These are phyloP conservation scores for Anguilla megastoma DNA, from an alignment of 2,797 vertebrate genomes.

Conservation along the genomic window DNA sequence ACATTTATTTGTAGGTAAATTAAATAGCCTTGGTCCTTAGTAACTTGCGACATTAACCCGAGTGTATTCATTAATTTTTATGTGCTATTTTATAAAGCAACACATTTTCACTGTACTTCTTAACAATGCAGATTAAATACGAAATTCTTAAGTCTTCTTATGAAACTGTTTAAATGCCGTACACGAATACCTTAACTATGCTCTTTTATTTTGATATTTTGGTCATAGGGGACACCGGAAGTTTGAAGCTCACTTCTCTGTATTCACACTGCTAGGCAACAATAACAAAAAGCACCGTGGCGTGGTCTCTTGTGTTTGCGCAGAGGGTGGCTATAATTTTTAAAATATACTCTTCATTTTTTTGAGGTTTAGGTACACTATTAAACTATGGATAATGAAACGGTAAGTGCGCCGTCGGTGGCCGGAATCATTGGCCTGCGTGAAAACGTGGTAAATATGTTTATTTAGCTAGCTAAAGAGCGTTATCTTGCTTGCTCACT, in stretches of 20 bases:
- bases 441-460: neutral
- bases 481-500: neutral
- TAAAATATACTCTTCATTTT: neutral
- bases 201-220: neutral
- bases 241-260: neutral
- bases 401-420: neutral
- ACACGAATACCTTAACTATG: neutral
- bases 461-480: neutral
- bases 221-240: neutral
- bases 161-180: neutral
- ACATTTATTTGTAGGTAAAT: neutral
- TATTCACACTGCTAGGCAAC: conserved; percentile 5
- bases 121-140: neutral
- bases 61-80: neutral
- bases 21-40: neutral
- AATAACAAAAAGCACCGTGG: neutral
- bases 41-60: neutral
- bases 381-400: neutral
- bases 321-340: neutral
- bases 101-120: neutral
- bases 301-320: neutral
- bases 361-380: neutral
- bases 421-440: neutral
- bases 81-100: neutral
- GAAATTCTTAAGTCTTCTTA: neutral